Evolutionary conservation across 2,113 vertebrate genomes (phyloP).

Genomic region (Zosterops borbonicus): DNA sequence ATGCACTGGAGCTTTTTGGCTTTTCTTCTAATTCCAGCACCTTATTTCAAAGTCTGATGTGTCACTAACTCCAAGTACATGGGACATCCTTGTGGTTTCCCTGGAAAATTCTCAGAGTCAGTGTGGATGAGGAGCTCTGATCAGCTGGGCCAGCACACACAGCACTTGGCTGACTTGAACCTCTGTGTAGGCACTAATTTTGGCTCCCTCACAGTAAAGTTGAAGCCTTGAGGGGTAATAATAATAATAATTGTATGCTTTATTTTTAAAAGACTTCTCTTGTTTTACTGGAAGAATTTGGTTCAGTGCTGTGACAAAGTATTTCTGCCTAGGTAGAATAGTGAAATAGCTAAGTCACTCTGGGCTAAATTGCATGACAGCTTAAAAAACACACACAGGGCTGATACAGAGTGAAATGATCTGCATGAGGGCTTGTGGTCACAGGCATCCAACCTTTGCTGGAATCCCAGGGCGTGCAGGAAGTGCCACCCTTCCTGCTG

Average conservation of each 20-base stretch:
- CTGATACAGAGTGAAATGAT: not conserved
- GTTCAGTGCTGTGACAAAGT: not conserved
- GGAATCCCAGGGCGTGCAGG: not conserved
- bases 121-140: not conserved
- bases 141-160: not conserved
- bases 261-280: not conserved
- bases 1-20: not conserved
- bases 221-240: not conserved
- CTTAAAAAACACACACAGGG: not conserved
- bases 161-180: not conserved
- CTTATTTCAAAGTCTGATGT: not conserved
- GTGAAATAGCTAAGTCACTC: not conserved
- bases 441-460: constrained; percentile 26
- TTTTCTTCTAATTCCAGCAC: not conserved
- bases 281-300: not conserved
- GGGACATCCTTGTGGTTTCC: not conserved
- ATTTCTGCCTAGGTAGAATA: not conserved
- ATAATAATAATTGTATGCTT: not conserved
- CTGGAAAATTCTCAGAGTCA: not conserved
- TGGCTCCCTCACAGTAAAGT: not conserved
- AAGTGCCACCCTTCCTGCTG: constrained; percentile 64
- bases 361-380: not conserved
- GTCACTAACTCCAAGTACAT: not conserved
- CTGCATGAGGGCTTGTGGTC: not conserved
- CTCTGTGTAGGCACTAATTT: not conserved